Evolutionary conservation across 2,797 vertebrate species (phyloP).

Genomic region (Carduelis carduelis): DNA sequence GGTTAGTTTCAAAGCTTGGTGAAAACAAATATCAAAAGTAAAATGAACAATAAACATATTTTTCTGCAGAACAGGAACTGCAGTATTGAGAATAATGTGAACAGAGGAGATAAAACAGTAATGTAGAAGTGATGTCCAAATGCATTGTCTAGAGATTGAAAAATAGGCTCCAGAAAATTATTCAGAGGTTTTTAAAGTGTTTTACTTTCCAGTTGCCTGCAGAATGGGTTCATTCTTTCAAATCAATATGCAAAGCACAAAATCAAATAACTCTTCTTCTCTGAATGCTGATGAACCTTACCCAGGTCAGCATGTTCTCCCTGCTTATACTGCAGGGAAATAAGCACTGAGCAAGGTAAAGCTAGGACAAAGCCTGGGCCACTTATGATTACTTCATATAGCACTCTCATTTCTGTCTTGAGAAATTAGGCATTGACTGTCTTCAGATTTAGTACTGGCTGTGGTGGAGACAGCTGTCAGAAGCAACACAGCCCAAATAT

Average conservation of each 20-base stretch:
- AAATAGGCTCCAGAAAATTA: neutral
- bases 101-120: neutral
- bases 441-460: neutral
- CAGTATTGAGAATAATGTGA: neutral
- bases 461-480: slow-evolving; percentile 3
- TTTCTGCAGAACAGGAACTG: neutral
- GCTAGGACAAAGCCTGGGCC: neutral
- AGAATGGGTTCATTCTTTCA: neutral
- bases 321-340: neutral
- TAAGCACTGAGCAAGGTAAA: neutral
- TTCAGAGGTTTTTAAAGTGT: neutral
- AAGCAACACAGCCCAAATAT: neutral
- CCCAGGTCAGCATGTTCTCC: neutral
- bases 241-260: neutral
- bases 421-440: neutral
- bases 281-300: neutral
- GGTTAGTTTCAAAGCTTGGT: neutral
- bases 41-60: neutral
- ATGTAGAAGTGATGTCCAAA: neutral
- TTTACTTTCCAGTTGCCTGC: neutral
- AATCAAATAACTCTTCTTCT: neutral
- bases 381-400: neutral
- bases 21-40: neutral
- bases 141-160: neutral
- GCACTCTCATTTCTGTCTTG: neutral